Percentiles rank a stretch among this genome's conserved stretches.
Conservation (phyloP, 2,888 invertebrate species). For the Hetaerina titia region DNA sequence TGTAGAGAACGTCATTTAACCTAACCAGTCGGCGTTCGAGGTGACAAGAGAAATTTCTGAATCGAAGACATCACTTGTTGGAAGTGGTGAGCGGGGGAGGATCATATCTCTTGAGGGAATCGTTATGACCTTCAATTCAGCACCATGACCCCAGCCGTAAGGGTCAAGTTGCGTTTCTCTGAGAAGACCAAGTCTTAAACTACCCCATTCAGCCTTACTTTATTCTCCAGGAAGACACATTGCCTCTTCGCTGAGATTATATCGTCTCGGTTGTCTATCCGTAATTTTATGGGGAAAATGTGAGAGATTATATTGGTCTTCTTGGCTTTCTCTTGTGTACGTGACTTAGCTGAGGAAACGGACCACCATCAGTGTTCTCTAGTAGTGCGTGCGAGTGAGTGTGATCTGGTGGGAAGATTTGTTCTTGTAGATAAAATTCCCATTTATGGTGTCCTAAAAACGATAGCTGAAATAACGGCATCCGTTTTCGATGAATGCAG, state of each 20-base stretch:
- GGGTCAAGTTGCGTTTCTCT: not conserved
- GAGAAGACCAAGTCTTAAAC: not conserved
- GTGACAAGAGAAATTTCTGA: too few relatives aligned
- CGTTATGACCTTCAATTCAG: not conserved
- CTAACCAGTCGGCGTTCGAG: too few relatives aligned
- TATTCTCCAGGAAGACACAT: not conserved
- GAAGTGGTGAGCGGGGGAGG: not conserved
- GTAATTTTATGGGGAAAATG: not conserved
- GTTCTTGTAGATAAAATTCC: too few relatives aligned
- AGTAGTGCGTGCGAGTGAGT: too few relatives aligned
- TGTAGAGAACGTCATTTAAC: too few relatives aligned
- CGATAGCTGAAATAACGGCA: too few relatives aligned
- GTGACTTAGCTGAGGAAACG: too few relatives aligned
- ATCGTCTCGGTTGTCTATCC: not conserved
- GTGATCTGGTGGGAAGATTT: too few relatives aligned
- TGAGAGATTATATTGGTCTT: not conserved
- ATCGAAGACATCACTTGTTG: not conserved
- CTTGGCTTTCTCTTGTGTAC: too few relatives aligned
- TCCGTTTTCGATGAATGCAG: too few relatives aligned
- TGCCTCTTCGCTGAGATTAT: not conserved
- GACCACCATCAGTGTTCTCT: too few relatives aligned
- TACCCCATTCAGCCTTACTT: not conserved
- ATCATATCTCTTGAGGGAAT: not conserved
- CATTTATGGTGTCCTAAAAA: too few relatives aligned
- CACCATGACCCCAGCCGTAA: not conserved